These are phyloP conservation scores for Phalacrocorax pelagicus DNA, from an alignment of 2,113 vertebrate genomes.

Conservation along the genomic window DNA sequence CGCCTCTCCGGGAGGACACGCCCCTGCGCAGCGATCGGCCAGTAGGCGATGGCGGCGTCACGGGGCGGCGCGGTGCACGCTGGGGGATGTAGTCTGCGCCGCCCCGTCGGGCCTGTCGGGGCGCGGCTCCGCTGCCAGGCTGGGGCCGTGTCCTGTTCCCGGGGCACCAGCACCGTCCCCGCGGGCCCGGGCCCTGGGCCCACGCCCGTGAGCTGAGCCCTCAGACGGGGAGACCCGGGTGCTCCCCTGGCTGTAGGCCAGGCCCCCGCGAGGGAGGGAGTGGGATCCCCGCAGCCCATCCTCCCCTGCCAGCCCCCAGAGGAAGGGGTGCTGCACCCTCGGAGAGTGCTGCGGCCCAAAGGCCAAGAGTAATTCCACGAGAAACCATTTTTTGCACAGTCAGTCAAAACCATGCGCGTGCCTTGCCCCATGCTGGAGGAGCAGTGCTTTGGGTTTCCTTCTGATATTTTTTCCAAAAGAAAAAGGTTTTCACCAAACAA, in stretches of 20 bases:
- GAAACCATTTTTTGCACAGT: neutral
- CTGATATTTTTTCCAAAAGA: neutral
- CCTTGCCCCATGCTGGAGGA: neutral
- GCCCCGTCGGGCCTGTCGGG: too few relatives aligned
- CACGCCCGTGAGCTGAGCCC: neutral
- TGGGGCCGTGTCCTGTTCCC: too few relatives aligned
- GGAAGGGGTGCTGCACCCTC: neutral
- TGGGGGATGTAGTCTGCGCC: neutral
- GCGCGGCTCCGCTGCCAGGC: too few relatives aligned
- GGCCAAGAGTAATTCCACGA: rapidly evolving
- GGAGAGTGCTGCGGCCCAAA: rapidly evolving
- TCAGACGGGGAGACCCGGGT: too few relatives aligned
- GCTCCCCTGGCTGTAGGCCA: neutral
- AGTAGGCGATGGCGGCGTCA: rapidly evolving
- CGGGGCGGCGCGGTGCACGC: rapidly evolving
- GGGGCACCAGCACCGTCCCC: too few relatives aligned
- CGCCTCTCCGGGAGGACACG: rapidly evolving
- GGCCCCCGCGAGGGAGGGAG: too few relatives aligned
- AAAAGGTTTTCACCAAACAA: neutral
- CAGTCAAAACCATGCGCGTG: rapidly evolving
- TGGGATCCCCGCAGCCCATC: neutral
- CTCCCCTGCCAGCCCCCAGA: too few relatives aligned
- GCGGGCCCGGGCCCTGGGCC: too few relatives aligned
- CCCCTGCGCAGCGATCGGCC: neutral
- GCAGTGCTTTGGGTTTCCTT: neutral